Evolutionary conservation across 1,140 invertebrate species (phyloP).

Genomic region (Drosophila sproati): DNA sequence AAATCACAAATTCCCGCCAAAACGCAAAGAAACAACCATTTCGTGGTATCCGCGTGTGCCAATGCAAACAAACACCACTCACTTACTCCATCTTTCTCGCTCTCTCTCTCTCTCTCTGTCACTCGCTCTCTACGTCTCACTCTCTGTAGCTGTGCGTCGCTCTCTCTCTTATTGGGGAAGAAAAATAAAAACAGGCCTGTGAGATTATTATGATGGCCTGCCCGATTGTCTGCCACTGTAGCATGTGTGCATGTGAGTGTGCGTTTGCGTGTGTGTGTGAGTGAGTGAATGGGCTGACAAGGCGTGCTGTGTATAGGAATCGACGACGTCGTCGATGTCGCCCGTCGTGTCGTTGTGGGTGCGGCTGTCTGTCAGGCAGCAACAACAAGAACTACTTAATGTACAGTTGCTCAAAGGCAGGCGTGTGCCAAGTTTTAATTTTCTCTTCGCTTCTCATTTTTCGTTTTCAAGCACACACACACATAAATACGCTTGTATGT

Average conservation of each 20-base stretch:
- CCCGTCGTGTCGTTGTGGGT: conserved; percentile 57
- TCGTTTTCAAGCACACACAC: conserved; percentile 7
- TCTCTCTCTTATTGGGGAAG: conserved; percentile 7
- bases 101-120: conserved; percentile 8
- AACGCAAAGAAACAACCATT: conserved; percentile 50
- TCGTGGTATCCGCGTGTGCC: conserved; percentile 30
- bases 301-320: conserved; percentile 68
- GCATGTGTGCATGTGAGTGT: conserved; percentile 11
- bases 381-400: conserved; percentile 39
- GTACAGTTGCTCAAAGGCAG: conserved; percentile 67
- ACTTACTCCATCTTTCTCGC: background rate
- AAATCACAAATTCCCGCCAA: conserved; percentile 72
- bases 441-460: conserved; percentile 42
- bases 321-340: conserved; percentile 31
- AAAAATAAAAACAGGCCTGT: conserved; percentile 1
- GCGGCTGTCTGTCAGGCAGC: conserved; percentile 51
- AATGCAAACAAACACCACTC: conserved; percentile 49
- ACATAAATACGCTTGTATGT: background rate
- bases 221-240: conserved; percentile 37
- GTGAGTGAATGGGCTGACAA: conserved; percentile 52
- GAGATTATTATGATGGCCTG: conserved; percentile 2
- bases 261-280: background rate
- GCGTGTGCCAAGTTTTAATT: conserved; percentile 67
- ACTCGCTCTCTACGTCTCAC: background rate
- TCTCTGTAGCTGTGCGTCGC: no score